Evolutionary conservation across 2,888 invertebrate genomes (phyloP).

Genomic region (Tenthredo notha): DNA sequence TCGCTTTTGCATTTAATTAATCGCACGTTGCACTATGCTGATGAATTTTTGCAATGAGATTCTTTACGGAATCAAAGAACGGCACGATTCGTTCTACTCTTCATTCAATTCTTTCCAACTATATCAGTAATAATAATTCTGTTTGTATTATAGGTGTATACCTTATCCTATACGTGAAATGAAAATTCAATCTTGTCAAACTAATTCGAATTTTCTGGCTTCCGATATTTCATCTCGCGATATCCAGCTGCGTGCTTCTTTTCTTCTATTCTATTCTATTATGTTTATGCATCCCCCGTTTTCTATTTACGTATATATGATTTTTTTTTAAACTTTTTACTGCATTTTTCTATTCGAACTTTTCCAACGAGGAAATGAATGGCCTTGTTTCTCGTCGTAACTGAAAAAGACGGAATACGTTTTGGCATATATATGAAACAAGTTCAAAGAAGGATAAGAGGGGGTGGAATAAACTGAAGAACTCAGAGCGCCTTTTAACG

Average conservation of each 20-base stretch:
- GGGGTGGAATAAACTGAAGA: neutral
- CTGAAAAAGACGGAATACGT: neutral
- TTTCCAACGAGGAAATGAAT: neutral
- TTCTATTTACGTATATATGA: neutral
- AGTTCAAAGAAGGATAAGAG: neutral
- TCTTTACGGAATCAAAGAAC: too few relatives aligned
- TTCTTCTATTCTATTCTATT: neutral
- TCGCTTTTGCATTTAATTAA: too few relatives aligned
- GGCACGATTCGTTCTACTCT: neutral
- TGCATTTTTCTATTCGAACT: neutral
- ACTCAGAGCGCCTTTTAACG: neutral
- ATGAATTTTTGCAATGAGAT: too few relatives aligned
- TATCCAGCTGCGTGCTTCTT: neutral
- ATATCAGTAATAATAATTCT: too few relatives aligned
- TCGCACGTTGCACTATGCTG: too few relatives aligned
- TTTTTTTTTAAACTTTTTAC: neutral
- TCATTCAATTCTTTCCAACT: neutral
- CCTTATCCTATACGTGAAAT: neutral
- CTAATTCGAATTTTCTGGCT: neutral
- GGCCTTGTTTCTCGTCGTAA: neutral
- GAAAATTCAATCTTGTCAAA: neutral
- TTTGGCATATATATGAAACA: neutral
- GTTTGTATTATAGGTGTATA: too few relatives aligned
- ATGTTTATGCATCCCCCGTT: neutral
- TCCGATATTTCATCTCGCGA: neutral